Evolutionary conservation across 2,888 invertebrate genomes (phyloP).

Genomic region (Dynastes tityus): DNA sequence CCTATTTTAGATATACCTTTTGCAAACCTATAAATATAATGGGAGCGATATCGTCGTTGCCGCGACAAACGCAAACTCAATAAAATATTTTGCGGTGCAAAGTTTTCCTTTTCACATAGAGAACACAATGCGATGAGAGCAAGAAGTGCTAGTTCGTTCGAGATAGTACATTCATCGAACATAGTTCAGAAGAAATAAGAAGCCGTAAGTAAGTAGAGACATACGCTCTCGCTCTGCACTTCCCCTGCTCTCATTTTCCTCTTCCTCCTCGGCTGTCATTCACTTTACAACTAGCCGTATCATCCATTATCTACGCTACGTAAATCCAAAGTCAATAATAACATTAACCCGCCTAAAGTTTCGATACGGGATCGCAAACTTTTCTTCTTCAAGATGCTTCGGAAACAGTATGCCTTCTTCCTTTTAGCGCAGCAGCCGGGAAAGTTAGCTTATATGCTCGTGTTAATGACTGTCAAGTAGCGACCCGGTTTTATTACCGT

Average conservation of each 20-base stretch:
- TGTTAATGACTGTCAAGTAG: slow-evolving; percentile 38
- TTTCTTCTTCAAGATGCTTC: slow-evolving; percentile 52
- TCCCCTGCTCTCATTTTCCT: slow-evolving; percentile 32
- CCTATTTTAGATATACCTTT: background rate
- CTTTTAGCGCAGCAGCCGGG: background rate
- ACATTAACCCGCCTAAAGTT: slow-evolving; percentile 65
- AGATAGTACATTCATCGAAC: slow-evolving; percentile 31
- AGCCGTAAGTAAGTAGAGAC: slow-evolving; percentile 36
- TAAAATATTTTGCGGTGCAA: slow-evolving; percentile 44
- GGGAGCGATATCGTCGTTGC: slow-evolving; percentile 28
- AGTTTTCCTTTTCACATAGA: slow-evolving; percentile 38
- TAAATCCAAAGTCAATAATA: slow-evolving; percentile 67
- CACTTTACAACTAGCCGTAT: slow-evolving; percentile 54
- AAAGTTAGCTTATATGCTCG: slow-evolving; percentile 32
- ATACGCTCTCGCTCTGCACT: background rate
- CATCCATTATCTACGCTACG: slow-evolving; percentile 66
- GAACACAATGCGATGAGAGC: slow-evolving; percentile 31
- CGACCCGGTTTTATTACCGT: slow-evolving; percentile 13
- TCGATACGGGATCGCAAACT: slow-evolving; percentile 57
- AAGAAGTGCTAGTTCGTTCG: slow-evolving; percentile 33
- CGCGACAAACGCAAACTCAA: slow-evolving; percentile 41
- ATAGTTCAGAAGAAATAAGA: slow-evolving; percentile 40
- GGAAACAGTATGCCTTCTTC: slow-evolving; percentile 37
- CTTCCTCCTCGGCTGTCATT: slow-evolving; percentile 37
- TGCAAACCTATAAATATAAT: slow-evolving; percentile 30